Base-by-base conservation (phyloP, 2,113 vertebrate genomes). In the Dasyprocta punctata region DNA sequence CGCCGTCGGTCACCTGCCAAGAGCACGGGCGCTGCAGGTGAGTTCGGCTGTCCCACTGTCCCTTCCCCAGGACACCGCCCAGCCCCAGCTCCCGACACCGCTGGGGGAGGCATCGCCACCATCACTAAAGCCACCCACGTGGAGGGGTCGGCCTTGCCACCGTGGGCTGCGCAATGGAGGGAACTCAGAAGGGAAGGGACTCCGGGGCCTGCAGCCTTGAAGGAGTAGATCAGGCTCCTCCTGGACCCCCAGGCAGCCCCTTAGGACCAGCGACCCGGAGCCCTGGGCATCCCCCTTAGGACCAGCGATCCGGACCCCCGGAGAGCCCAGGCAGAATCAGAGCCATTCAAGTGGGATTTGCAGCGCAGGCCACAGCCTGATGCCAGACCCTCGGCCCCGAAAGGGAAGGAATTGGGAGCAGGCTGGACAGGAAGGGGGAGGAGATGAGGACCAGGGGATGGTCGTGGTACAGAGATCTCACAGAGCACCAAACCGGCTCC, bases 1-100 rank as follows among this genome's bases (percentile, higher is more conserved):
- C 99, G 0, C 99, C 99, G 0, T 99, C 99, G 0, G 97, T 99
- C 80, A 99, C 99, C 99, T 99, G 97, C n/a, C 60, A 80, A 95
- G 88, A 95, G 47, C 61, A 69, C 26, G 73, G 60, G 92, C 67
- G 63, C 77, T 30, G 4, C 2, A 47, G 58, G 87, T 97, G 87
- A 94, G 96, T 65, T 47, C 20, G 1, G 60, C n/a, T 2, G 19
- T 9, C 73, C 0, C 7, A 67, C 44, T n/a, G 6, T 12, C 0
- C 87, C 52, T 24, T 7, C 3, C 52, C 60, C 78, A 36, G 49
- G 47, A 12, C 49, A 38, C 49, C 16, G 22, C 73, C 41, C 73
- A 28, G 41, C 77, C 47, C 47, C 0, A 28, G 38, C 71, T 44
- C 71, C 71, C 4, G 3, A 9, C 44, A 33, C 28, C 44, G 3